These are phyloP conservation scores for Atherinomorus stipes DNA, from an alignment of 2,113 vertebrate genomes.

Conservation along the genomic window DNA sequence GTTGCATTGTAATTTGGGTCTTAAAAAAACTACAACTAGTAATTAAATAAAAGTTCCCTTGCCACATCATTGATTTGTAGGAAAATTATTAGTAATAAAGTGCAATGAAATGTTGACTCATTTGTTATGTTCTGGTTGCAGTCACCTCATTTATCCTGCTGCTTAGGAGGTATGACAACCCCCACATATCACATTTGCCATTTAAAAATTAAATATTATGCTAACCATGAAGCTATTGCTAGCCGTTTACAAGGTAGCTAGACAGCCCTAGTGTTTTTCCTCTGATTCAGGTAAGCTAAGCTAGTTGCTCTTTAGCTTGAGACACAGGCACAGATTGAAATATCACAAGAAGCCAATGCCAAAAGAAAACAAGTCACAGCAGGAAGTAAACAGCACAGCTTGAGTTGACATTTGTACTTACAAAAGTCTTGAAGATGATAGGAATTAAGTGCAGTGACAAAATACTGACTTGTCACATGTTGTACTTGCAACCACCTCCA, in stretches of 20 bases:
- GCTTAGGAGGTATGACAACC: background rate
- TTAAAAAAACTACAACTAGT: background rate
- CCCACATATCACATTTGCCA: too few relatives aligned
- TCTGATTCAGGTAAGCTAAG: background rate
- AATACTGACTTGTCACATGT: too few relatives aligned
- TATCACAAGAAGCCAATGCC: too few relatives aligned
- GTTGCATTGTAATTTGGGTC: slow-evolving; percentile 10
- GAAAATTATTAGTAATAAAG: slow-evolving; percentile 10
- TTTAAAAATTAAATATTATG: background rate
- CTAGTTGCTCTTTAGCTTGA: too few relatives aligned
- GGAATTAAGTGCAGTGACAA: too few relatives aligned
- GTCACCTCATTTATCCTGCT: background rate
- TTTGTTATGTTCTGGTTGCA: background rate
- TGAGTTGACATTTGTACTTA: too few relatives aligned
- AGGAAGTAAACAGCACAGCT: too few relatives aligned
- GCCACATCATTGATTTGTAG: background rate
- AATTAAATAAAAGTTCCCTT: slow-evolving; percentile 12
- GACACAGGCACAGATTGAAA: too few relatives aligned
- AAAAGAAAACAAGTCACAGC: too few relatives aligned
- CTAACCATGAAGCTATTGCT: background rate
- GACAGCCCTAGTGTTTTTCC: background rate
- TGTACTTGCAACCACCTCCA: too few relatives aligned
- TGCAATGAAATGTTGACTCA: background rate
- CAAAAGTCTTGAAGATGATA: too few relatives aligned
- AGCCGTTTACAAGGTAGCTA: background rate